phyloP scores from a whole-genome alignment of 2,888 invertebrate genomes.

The Melieria omissa region DNA sequence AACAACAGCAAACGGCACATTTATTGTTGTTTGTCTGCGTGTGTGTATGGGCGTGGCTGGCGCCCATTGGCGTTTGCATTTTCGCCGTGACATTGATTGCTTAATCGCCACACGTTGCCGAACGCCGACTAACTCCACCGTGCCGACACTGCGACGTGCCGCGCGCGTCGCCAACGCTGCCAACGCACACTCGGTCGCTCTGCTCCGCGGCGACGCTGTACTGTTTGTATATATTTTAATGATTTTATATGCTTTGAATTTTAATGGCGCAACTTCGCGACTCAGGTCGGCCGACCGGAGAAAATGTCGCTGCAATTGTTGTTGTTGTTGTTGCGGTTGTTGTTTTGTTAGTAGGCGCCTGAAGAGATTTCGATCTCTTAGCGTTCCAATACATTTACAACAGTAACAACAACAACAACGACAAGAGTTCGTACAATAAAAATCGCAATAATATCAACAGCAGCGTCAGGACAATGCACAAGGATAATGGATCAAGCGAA shows the following conservation, averaged over 20 bases:
- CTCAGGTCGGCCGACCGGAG: not conserved
- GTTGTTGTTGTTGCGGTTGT: not conserved
- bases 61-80: not conserved
- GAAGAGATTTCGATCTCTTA: conserved; percentile 17
- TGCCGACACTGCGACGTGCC: no score
- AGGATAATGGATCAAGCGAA: conserved; percentile 23
- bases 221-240: conserved; percentile 49
- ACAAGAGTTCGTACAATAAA: not conserved
- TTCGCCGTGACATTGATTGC: conserved; percentile 18
- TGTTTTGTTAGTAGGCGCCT: not conserved
- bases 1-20: not conserved
- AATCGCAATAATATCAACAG: not conserved
- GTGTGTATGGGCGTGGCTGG: not conserved
- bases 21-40: not conserved
- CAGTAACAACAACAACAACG: no score
- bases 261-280: conserved; percentile 49
- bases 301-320: not conserved
- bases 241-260: conserved; percentile 64
- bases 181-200: not conserved
- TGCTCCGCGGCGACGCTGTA: not conserved
- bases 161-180: not conserved
- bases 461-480: not conserved
- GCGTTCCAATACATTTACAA: not conserved
- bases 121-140: not conserved
- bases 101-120: conserved; percentile 19